Evolutionary conservation across 2,888 invertebrate genomes (phyloP).

Genomic region (Drosophila quinaria): DNA sequence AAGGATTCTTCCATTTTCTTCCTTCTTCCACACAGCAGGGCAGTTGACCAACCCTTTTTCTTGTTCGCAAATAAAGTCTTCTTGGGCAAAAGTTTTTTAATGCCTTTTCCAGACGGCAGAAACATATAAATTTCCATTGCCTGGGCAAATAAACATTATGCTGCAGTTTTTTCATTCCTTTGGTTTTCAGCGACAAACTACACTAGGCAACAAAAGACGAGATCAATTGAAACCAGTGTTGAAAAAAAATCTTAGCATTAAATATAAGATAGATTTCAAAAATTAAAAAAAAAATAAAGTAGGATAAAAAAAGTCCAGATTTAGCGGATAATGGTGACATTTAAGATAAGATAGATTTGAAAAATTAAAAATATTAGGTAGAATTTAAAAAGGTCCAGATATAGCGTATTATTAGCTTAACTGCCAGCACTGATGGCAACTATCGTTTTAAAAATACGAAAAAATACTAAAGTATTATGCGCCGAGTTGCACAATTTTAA

Average conservation of each 20-base stretch:
- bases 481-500: background rate
- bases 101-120: slow-evolving; percentile 56
- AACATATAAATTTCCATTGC: slow-evolving; percentile 73
- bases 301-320: background rate
- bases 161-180: slow-evolving; percentile 66
- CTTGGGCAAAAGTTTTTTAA: slow-evolving; percentile 74
- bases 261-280: background rate
- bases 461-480: background rate
- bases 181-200: slow-evolving; percentile 1
- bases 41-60: slow-evolving; percentile 62
- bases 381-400: background rate
- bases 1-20: background rate
- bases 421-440: background rate
- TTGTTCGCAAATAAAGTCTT: slow-evolving; percentile 49
- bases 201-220: slow-evolving; percentile 25
- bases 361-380: background rate
- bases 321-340: no score
- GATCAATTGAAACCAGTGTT: background rate
- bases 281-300: background rate
- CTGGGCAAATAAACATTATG: slow-evolving; percentile 75
- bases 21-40: slow-evolving; percentile 38
- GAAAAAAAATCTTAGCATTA: no score
- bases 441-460: background rate
- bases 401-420: background rate
- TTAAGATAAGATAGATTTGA: no score